Evolutionary conservation across 1,140 invertebrate species (phyloP), one percentile per base, ranked within the genome.

Genomic region (Daktulosphaira vitifoliae): DNA sequence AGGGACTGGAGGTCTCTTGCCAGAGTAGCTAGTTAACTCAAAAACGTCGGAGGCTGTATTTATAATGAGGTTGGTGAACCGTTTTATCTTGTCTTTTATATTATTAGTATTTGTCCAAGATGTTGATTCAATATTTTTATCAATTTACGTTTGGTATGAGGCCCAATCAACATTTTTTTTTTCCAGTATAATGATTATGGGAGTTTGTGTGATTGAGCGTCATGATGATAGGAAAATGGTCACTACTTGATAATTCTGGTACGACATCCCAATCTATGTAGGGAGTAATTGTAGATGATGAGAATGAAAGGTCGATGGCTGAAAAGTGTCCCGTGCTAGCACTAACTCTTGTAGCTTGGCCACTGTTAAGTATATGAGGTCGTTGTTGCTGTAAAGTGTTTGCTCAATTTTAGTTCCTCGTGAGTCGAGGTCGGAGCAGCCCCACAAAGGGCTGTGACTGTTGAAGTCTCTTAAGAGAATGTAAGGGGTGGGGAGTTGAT

Each of bases 161-260:
- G n/a, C n/a, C 54, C 54, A 62, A 25, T 62, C 23, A 20, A 38
- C 37, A 0, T 46, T 39, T 39, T 62, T 39, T 23, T 18, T 23
- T 23, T 42, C n/a, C 54, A 44, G 25, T 20, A n/a, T n/a, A n/a
- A n/a, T n/a, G n/a, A n/a, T n/a, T n/a, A n/a, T n/a, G n/a, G n/a
- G n/a, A n/a, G n/a, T 25, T 2, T 20, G 3, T 23, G 20, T 39
- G 13, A 11, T 16, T 39, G 5, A n/a, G 0, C 20, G n/a, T 18
- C 6, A 46, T 49, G 22, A 18, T 48, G 3, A 64, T 46, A n/a
- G 42, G 56, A n/a, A 46, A 46, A n/a, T 64, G 56, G 11, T 64
- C 56, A 11, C 56, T 64, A 2, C 16, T 20, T 18, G 13, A 29
- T 7, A 48, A 26, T 33, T 64, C 42, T 9, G 15, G 1, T 15